These are phyloP conservation scores for Myotis brandtii DNA, from an alignment of 2,113 vertebrate genomes.

Conservation along the genomic window DNA sequence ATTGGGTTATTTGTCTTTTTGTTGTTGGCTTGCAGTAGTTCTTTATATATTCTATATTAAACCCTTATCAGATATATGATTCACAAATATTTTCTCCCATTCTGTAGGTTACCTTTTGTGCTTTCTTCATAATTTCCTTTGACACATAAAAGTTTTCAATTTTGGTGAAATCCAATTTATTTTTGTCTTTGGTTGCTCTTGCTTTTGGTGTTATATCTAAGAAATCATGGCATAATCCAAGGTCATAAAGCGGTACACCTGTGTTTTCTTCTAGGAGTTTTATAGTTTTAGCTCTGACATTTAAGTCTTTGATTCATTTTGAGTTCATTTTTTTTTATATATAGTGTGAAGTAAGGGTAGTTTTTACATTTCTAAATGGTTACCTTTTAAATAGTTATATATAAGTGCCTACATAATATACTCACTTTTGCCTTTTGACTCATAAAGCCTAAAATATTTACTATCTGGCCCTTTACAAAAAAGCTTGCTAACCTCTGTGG, in stretches of 20 bases:
- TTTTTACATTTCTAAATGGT: not conserved
- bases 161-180: not conserved
- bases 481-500: not conserved
- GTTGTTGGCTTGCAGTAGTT: not conserved
- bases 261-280: not conserved
- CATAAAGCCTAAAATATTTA: conserved; percentile 11
- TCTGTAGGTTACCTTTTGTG: not conserved
- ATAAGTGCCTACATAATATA: not conserved
- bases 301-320: not conserved
- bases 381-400: conserved; percentile 1
- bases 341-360: not conserved
- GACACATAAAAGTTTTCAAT: not conserved
- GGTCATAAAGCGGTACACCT: not conserved
- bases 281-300: not conserved
- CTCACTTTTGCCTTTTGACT: conserved; percentile 48
- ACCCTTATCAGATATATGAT: not conserved
- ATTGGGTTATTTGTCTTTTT: not conserved
- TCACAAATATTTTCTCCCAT: not conserved
- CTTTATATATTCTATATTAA: conserved; percentile 19
- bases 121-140: not conserved
- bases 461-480: not conserved
- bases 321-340: conserved; percentile 39
- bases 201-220: not conserved
- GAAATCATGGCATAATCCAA: not conserved
- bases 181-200: not conserved